Base-by-base conservation (phyloP, 2,797 vertebrate species). In the Semotilus atromaculatus region DNA sequence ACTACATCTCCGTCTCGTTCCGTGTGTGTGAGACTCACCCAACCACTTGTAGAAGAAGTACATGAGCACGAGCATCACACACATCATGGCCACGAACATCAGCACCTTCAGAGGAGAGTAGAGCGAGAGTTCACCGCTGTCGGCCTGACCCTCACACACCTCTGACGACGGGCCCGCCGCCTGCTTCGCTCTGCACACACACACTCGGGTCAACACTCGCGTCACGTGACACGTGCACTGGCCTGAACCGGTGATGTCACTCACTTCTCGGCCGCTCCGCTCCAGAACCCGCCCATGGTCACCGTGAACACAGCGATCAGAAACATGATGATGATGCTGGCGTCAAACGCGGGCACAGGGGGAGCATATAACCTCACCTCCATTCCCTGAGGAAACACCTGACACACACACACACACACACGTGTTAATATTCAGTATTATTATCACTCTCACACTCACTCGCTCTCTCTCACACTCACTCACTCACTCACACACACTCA, bases 31-130 rank as follows among this genome's bases (percentile, higher is more conserved):
- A 0, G 40, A 90, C 94, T 97, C 92, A 99, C 98, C 97, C 2
- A 99, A 92, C 92, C 95, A 93, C 53, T 88, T 95, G 93, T 98
- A 99, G 96, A 99, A 99, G 92, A 94, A 99, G 91, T 99, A 99
- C 91, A 99, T 96, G 80, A 99, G 95, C 67, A 99, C 92, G 13
- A 99, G 94, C 97, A 99, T 97, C 82, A 93, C 90, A 80, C 96
- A 98, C 94, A 98, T 98, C 90, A 97, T 89, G 83, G 91, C 93
- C 29, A 99, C 97, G 88, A 99, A 98, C 51, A 97, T 34, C 13
- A 99, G 77, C 45, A 98, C 96, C 76, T 96, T 97, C 29, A 97
- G 58, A 51, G 98, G 96, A 38, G 96, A 97, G 87, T 98, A 97
- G 38, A 97, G 95, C 82, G 94, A 91, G 53, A 96, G 92, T 31